Evolutionary conservation across 2,888 invertebrate species (phyloP).

Genomic region (Geotrupes spiniger): DNA sequence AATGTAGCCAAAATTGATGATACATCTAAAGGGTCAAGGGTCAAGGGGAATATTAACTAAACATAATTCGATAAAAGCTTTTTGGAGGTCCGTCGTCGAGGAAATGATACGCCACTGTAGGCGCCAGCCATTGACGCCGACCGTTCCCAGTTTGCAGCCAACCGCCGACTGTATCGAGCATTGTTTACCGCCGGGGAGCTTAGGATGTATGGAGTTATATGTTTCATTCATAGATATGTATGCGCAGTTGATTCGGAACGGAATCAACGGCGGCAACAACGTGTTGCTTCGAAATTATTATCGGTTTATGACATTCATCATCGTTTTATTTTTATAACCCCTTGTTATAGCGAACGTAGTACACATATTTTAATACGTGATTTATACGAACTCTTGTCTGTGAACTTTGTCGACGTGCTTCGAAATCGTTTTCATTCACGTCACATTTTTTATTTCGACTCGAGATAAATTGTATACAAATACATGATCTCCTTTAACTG

Average conservation of each 20-base stretch:
- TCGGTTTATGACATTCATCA: constrained; percentile 17
- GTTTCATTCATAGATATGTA: constrained; percentile 38
- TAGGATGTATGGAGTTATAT: constrained; percentile 29
- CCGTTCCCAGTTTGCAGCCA: constrained; percentile 18
- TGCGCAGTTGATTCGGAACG: constrained; percentile 30
- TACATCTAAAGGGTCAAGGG: no score
- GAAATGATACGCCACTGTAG: background rate
- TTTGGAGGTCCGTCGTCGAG: no score
- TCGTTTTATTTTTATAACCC: constrained; percentile 6
- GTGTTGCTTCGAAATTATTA: constrained; percentile 35
- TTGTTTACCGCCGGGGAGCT: constrained; percentile 27
- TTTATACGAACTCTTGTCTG: no score
- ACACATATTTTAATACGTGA: no score
- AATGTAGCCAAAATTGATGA: constrained; percentile 15
- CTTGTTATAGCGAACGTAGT: background rate
- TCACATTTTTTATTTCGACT: no score
- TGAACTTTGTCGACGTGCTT: no score
- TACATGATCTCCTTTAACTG: no score
- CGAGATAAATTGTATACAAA: no score
- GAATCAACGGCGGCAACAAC: constrained; percentile 31
- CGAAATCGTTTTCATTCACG: no score
- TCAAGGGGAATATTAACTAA: no score
- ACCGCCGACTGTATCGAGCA: constrained; percentile 18
- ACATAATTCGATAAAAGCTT: no score
- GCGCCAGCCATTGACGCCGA: constrained; percentile 15